phyloP scores from a whole-genome alignment of 1,140 invertebrate genomes.

The Pseudachorutes palmiensis region DNA sequence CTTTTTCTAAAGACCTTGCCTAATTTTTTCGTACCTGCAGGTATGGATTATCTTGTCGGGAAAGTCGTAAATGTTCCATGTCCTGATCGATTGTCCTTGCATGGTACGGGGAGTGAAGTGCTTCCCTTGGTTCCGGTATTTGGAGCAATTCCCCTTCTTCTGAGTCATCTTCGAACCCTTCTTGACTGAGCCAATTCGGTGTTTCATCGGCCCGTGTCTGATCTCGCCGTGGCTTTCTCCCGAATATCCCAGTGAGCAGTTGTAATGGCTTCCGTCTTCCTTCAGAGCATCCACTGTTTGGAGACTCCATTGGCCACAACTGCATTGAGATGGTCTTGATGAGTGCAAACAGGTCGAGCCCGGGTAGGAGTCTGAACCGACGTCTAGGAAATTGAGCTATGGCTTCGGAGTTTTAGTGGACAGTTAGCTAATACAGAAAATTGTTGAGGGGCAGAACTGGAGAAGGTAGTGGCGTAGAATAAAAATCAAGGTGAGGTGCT shows the following conservation, averaged over 20 bases:
- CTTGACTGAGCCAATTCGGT: neutral
- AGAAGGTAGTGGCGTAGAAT: too few species aligned
- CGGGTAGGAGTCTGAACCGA: too few species aligned
- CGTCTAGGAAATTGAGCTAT: too few species aligned
- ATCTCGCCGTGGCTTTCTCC: conserved; percentile 27
- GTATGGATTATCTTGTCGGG: conserved; percentile 36
- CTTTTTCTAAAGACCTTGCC: neutral
- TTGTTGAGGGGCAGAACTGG: too few species aligned
- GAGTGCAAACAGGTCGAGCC: neutral
- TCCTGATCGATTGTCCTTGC: conserved; percentile 37
- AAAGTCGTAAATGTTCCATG: conserved; percentile 36
- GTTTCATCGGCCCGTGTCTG: neutral
- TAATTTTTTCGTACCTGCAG: conserved; percentile 15
- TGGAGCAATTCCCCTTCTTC: conserved; percentile 21
- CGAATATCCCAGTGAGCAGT: conserved; percentile 34
- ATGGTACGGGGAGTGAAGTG: conserved; percentile 37
- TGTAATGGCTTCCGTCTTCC: conserved; percentile 28
- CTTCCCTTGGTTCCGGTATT: conserved; percentile 32
- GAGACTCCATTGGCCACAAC: neutral
- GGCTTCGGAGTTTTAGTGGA: too few species aligned
- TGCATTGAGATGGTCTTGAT: neutral
- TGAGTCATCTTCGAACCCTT: conserved; percentile 20
- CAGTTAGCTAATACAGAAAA: too few species aligned
- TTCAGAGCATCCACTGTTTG: neutral
- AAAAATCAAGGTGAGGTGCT: too few species aligned